A percentile compares a stretch with the other conserved stretches of the same genome.
These are phyloP conservation scores for Hyphantria cunea DNA, from an alignment of 1,140 invertebrate genomes.

Conservation along the genomic window DNA sequence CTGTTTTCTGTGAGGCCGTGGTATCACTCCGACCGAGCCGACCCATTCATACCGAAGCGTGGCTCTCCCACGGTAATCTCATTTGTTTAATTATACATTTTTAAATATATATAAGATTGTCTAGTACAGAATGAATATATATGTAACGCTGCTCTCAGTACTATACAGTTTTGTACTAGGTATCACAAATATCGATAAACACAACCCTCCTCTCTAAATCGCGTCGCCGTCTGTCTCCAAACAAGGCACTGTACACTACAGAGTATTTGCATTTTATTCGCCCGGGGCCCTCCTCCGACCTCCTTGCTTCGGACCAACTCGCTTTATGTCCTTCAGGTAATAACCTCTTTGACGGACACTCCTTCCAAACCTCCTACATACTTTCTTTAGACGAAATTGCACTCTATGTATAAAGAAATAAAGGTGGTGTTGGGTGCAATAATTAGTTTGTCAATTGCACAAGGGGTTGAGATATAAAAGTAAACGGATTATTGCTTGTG, in stretches of 20 bases:
- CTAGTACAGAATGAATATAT: too few relatives aligned
- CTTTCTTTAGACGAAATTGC: conserved; percentile 13
- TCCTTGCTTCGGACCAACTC: conserved; percentile 32
- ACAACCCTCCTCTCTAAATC: conserved; percentile 5
- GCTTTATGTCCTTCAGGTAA: conserved; percentile 76
- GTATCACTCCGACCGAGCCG: too few relatives aligned
- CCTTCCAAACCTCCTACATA: conserved; percentile 24
- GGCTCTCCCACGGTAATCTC: too few relatives aligned
- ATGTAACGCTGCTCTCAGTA: too few relatives aligned
- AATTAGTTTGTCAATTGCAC: conserved; percentile 38
- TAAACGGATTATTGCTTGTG: conserved; percentile 75
- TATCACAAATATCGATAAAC: background rate
- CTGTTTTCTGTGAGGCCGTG: too few relatives aligned
- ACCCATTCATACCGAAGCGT: too few relatives aligned
- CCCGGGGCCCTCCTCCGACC: conserved; percentile 46
- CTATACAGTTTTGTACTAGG: too few relatives aligned
- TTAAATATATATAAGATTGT: too few relatives aligned
- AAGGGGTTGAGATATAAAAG: conserved; percentile 71
- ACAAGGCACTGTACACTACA: conserved; percentile 40
- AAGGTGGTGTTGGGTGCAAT: conserved; percentile 8
- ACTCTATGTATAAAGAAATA: conserved; percentile 35
- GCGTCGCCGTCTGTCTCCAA: conserved; percentile 10
- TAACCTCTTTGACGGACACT: conserved; percentile 74
- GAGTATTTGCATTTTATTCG: conserved; percentile 74
- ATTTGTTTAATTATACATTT: too few relatives aligned